These are phyloP conservation scores for Leptopilina drosophilae DNA, from an alignment of 2,888 invertebrate genomes.

Conservation along the genomic window DNA sequence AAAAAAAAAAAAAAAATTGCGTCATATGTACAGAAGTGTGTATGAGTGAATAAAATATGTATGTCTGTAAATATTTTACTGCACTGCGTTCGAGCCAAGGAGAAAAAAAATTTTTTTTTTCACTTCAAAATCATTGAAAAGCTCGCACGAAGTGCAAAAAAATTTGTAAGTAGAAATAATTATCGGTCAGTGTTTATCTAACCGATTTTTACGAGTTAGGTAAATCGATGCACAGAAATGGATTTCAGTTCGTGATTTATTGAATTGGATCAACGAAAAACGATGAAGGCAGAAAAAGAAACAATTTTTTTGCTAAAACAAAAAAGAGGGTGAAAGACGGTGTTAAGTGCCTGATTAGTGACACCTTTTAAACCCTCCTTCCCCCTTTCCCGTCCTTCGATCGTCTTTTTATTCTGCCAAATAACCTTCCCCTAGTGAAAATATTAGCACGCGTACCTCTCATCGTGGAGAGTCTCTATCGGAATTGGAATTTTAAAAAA, in stretches of 20 bases:
- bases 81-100: conserved; percentile 40
- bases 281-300: conserved; percentile 48
- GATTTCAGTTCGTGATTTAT: conserved; percentile 36
- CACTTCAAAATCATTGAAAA: background rate
- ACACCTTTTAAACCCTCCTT: conserved; percentile 67
- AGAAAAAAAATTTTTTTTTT: too few relatives aligned
- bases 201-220: conserved; percentile 33
- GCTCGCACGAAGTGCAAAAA: conserved; percentile 22
- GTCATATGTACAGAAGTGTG: conserved; percentile 30
- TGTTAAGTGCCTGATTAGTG: conserved; percentile 76
- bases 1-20: conserved; percentile 12
- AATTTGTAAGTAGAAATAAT: conserved; percentile 38
- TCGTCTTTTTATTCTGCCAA: conserved; percentile 32
- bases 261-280: conserved; percentile 44
- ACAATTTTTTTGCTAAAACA: background rate
- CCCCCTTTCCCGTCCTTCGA: conserved; percentile 59
- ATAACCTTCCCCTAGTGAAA: conserved; percentile 22
- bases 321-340: conserved; percentile 67
- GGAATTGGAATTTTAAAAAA: background rate
- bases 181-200: conserved; percentile 44
- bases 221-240: conserved; percentile 44
- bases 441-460: conserved; percentile 21
- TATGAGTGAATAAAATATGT: conserved; percentile 49
- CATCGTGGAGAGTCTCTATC: background rate
- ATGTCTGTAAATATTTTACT: conserved; percentile 53